These are phyloP conservation scores for Lithophane socia DNA, from an alignment of 2,888 invertebrate genomes.

Conservation along the genomic window DNA sequence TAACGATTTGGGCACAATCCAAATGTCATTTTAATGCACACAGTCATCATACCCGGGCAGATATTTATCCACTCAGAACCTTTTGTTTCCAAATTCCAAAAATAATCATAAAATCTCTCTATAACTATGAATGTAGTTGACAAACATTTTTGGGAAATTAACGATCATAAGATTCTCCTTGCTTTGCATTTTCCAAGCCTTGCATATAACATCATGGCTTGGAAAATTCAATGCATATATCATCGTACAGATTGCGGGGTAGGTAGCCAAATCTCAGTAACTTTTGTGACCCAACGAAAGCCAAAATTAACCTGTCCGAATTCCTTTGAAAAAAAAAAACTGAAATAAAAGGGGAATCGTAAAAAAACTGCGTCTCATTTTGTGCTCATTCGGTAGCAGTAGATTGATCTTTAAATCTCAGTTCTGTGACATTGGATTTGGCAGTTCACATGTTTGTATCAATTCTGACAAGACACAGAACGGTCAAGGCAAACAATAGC, in stretches of 20 bases:
- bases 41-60: constrained; percentile 59
- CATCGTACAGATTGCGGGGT: not conserved
- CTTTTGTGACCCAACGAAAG: not conserved
- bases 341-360: constrained; percentile 8
- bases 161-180: not conserved
- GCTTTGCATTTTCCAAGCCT: not conserved
- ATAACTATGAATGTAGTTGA: not conserved
- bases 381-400: constrained; percentile 20
- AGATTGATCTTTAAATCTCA: constrained; percentile 18
- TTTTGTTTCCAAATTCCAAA: constrained; percentile 44
- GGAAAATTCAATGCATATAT: not conserved
- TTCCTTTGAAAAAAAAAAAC: constrained; percentile 2
- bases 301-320: constrained; percentile 5
- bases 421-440: constrained; percentile 18
- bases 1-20: constrained; percentile 79
- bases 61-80: constrained; percentile 52
- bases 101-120: not conserved
- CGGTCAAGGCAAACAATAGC: constrained; percentile 52
- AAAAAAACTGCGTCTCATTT: constrained; percentile 29
- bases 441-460: constrained; percentile 37
- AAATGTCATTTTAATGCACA: constrained; percentile 76
- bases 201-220: not conserved
- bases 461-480: constrained; percentile 36
- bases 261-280: not conserved
- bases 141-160: not conserved